Percentiles rank a stretch among this genome's conserved stretches.
Evolutionary conservation across 2,113 vertebrate species (phyloP).

Genomic region (Numida meleagris): DNA sequence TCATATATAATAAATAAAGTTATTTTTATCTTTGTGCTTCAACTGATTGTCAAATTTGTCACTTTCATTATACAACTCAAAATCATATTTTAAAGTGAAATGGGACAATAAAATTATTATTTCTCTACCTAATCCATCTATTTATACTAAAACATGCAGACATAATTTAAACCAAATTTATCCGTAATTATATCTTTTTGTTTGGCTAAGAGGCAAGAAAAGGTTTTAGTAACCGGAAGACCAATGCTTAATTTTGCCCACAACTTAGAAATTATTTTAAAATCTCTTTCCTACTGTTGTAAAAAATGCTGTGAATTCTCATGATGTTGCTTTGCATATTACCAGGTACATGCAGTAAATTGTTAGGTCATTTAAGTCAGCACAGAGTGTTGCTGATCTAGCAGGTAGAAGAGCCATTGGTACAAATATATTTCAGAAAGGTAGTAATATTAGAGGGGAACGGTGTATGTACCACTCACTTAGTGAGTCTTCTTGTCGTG

Average conservation of each 20-base stretch:
- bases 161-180: not conserved
- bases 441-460: not conserved
- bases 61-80: not conserved
- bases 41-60: not conserved
- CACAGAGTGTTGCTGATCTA: not conserved
- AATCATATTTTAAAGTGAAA: not conserved
- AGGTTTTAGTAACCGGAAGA: not conserved
- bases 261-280: not conserved
- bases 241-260: not conserved
- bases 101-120: not conserved
- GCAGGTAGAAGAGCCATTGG: not conserved
- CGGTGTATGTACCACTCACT: not conserved
- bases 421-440: not conserved
- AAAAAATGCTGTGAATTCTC: not conserved
- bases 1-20: not conserved
- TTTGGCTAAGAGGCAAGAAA: not conserved
- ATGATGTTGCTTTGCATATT: not conserved
- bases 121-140: not conserved
- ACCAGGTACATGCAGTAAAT: not conserved
- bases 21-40: not conserved
- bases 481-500: not conserved
- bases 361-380: not conserved
- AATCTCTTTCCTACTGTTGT: not conserved
- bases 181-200: not conserved
- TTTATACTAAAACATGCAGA: not conserved